A percentile compares a stretch with the other conserved stretches of the same genome.
These are phyloP conservation scores for Trididemnum nubilum DNA, from an alignment of 23 tunicate species.

Conservation along the genomic window DNA sequence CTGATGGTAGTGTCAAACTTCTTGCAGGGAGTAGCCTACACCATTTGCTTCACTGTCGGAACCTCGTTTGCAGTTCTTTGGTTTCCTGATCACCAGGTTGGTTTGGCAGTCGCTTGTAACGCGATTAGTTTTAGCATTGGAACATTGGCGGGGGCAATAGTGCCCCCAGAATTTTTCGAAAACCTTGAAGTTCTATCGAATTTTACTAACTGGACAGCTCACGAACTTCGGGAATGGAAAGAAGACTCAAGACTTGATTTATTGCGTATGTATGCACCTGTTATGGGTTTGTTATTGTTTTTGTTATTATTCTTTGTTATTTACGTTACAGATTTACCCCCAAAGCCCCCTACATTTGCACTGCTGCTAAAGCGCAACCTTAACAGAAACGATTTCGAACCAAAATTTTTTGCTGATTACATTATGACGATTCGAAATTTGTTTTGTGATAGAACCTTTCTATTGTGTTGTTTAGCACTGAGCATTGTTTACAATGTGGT, in stretches of 20 bases:
- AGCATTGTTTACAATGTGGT: slow-evolving; percentile 19
- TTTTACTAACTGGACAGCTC: background rate
- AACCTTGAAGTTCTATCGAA: background rate
- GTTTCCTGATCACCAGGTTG: slow-evolving; percentile 32
- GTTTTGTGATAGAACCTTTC: background rate
- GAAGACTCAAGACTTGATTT: background rate
- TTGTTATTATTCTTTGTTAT: background rate
- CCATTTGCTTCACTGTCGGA: slow-evolving; percentile 3
- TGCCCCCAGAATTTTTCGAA: slow-evolving; percentile 16
- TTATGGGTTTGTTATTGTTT: background rate
- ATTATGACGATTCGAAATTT: background rate
- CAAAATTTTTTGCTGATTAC: background rate
- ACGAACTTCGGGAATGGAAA: background rate
- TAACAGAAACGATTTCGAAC: background rate
- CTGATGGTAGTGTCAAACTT: slow-evolving; percentile 5
- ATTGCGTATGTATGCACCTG: background rate
- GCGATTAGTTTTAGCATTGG: slow-evolving; percentile 11
- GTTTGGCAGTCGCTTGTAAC: slow-evolving; percentile 25
- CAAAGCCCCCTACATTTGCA: slow-evolving; percentile 11
- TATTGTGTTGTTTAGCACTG: background rate
- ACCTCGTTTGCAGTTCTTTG: slow-evolving; percentile 19
- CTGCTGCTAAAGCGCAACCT: slow-evolving; percentile 3
- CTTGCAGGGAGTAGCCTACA: slow-evolving; percentile 17
- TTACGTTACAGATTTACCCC: slow-evolving; percentile 21
- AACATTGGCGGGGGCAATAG: background rate